These are phyloP conservation scores for Acanthoscelides obtectus DNA, from an alignment of 2,888 invertebrate genomes.

Conservation along the genomic window DNA sequence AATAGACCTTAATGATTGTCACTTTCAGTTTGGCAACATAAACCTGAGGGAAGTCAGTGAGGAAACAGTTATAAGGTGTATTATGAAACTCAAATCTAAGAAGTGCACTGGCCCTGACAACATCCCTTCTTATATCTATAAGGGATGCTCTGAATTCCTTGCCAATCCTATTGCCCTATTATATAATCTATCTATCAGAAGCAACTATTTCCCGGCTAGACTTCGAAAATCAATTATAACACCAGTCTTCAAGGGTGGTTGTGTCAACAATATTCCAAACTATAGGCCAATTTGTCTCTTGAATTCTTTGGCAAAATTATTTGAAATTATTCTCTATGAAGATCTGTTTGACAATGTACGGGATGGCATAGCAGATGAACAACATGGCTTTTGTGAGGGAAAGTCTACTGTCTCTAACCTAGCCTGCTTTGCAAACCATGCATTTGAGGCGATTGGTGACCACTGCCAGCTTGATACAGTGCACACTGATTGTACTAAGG, in stretches of 20 bases:
- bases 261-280: neutral
- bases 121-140: constrained; percentile 1
- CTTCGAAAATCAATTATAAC: neutral
- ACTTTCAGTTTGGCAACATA: neutral
- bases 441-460: neutral
- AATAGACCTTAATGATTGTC: neutral
- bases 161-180: neutral
- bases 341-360: neutral
- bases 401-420: neutral
- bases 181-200: neutral
- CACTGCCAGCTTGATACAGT: neutral
- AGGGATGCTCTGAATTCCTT: neutral
- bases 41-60: neutral
- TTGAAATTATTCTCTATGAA: constrained; percentile 1
- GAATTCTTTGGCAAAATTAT: neutral
- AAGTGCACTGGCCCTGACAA: neutral
- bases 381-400: neutral
- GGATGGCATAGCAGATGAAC: neutral
- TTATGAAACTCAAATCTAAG: neutral
- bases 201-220: neutral
- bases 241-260: neutral
- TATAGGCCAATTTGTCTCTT: neutral
- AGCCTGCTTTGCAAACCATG: neutral
- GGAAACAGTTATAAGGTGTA: neutral
- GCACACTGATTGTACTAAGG: neutral